phyloP scores from a whole-genome alignment of 37 sponge, comb jelly and placozoan species.

The Chondrosia reniformis region DNA sequence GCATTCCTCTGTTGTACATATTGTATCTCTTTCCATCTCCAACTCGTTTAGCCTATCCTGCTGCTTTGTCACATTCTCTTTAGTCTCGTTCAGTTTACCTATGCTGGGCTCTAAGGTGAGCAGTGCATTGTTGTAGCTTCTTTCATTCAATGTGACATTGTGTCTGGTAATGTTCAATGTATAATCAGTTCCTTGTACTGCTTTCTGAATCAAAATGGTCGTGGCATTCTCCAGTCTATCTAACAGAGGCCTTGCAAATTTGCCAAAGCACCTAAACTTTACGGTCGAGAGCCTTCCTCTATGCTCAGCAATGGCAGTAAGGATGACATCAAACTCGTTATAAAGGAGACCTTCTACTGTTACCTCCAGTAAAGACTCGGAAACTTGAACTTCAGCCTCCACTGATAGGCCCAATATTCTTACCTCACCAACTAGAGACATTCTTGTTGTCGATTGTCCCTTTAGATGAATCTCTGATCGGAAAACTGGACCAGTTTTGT shows the following conservation, averaged over 20 bases:
- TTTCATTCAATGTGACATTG: neutral
- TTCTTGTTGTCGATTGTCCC: neutral
- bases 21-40: neutral
- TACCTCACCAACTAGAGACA: constrained; percentile 13
- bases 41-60: neutral
- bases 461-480: neutral
- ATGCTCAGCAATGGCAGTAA: constrained; percentile 1
- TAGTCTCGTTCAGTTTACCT: neutral
- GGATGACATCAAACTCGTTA: constrained; percentile 15
- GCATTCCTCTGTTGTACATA: neutral
- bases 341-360: constrained; percentile 3
- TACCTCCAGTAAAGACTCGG: neutral
- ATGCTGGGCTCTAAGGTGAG: too few species aligned
- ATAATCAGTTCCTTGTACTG: neutral
- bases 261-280: neutral
- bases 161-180: neutral
- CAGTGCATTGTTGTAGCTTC: constrained; percentile 12
- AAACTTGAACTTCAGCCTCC: neutral
- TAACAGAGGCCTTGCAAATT: neutral
- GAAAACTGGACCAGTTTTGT: neutral
- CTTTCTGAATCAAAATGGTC: neutral
- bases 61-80: neutral
- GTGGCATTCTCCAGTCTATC: neutral
- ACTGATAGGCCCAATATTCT: neutral
- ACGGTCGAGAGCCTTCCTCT: neutral